Conservation (phyloP, 2,888 invertebrate genomes). For the Apamea anceps region DNA sequence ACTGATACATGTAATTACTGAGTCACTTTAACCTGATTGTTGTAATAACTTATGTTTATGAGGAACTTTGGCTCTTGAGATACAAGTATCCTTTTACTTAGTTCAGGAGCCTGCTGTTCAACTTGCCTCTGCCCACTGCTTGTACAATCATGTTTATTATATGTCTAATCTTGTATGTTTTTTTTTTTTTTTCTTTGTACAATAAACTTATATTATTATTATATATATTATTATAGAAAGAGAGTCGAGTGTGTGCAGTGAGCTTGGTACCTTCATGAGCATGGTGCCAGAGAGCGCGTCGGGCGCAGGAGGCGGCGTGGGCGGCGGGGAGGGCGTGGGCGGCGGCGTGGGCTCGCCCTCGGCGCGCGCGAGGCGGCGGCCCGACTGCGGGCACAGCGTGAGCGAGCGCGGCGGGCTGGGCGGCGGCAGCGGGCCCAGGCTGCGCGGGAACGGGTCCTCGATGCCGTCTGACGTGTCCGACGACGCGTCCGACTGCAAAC, state of each 20-base stretch:
- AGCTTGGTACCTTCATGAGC: constrained; percentile 83
- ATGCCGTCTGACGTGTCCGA: constrained; percentile 91
- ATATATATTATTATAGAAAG: no score
- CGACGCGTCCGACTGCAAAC: constrained; percentile 79
- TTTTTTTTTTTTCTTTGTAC: no score
- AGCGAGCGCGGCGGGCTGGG: constrained; percentile 92
- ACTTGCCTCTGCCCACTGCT: no score
- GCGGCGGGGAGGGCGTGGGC: constrained; percentile 87
- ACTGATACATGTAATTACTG: no score
- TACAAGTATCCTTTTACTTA: no score
- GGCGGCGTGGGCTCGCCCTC: constrained; percentile 91
- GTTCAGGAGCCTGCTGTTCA: no score
- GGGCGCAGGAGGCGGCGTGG: constrained; percentile 71
- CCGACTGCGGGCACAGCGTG: constrained; percentile 91
- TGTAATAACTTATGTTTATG: no score
- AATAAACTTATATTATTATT: no score
- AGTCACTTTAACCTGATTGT: no score
- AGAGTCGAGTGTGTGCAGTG: neutral
- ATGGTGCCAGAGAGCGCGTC: constrained; percentile 74
- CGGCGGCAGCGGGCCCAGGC: constrained; percentile 87
- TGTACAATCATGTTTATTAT: no score
- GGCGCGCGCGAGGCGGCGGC: constrained; percentile 88
- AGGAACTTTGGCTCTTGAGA: no score
- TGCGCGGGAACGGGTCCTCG: constrained; percentile 91
- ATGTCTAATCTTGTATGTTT: no score